A percentile compares a stretch with the other conserved stretches of the same genome.
phyloP scores from a whole-genome alignment of 2,888 invertebrate species.

The Carpatolechia fugitivella region DNA sequence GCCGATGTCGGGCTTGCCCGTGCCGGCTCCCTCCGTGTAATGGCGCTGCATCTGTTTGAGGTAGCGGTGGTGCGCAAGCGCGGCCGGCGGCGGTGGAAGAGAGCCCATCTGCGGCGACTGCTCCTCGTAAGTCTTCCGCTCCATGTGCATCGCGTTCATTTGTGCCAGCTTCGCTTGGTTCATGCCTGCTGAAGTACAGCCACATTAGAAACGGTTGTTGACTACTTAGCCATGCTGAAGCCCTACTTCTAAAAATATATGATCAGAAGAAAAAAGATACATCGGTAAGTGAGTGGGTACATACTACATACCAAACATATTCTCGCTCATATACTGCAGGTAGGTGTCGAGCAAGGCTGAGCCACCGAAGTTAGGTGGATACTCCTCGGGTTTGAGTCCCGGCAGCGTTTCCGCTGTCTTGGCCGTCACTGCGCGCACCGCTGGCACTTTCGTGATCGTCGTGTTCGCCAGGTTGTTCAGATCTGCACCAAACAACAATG shows the following conservation, averaged over 20 bases:
- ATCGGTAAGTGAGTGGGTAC: too few relatives aligned
- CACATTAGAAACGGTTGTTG: neutral
- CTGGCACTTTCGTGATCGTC: constrained; percentile 82
- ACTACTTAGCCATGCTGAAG: too few relatives aligned
- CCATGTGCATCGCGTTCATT: constrained; percentile 81
- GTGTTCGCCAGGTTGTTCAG: constrained; percentile 80
- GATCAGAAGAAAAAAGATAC: too few relatives aligned
- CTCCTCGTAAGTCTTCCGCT: constrained; percentile 76
- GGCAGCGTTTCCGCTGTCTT: constrained; percentile 82
- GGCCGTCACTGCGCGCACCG: constrained; percentile 82
- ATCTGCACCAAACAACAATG: constrained; percentile 38
- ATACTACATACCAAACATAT: constrained; percentile 82
- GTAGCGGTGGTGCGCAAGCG: constrained; percentile 79
- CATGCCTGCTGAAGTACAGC: constrained; percentile 72
- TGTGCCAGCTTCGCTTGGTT: constrained; percentile 90
- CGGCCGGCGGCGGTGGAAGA: constrained; percentile 76
- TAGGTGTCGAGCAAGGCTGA: constrained; percentile 92
- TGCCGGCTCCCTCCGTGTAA: constrained; percentile 75
- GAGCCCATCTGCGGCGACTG: constrained; percentile 77
- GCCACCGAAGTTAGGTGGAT: constrained; percentile 84
- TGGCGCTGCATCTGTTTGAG: constrained; percentile 82
- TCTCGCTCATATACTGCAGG: constrained; percentile 92
- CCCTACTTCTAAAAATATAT: too few relatives aligned
- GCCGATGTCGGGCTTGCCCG: constrained; percentile 75
- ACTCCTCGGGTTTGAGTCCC: constrained; percentile 81